A percentile compares a stretch with the other conserved stretches of the same genome.
Conservation (phyloP, 2,888 invertebrate species). For the Exocentrus adspersus region DNA sequence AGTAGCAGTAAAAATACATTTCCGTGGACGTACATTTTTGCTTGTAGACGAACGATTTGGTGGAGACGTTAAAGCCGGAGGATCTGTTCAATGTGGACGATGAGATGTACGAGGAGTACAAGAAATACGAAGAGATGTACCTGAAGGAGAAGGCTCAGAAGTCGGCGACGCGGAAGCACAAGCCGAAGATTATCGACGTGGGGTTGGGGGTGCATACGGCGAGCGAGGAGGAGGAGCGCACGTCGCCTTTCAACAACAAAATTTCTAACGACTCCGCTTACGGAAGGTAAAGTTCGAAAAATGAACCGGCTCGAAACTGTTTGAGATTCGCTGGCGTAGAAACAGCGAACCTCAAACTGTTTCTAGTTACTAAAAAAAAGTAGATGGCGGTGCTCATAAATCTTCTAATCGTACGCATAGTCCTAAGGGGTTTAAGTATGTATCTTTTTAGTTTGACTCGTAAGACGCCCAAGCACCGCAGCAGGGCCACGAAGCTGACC, state of each 20-base stretch:
- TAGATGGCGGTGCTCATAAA: too few relatives aligned
- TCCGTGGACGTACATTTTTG: background rate
- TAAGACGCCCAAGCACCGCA: constrained; percentile 63
- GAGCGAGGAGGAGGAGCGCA: constrained; percentile 58
- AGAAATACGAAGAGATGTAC: constrained; percentile 61
- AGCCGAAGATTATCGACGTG: constrained; percentile 46
- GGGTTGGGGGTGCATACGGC: constrained; percentile 43
- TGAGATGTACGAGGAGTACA: constrained; percentile 61
- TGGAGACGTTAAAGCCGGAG: constrained; percentile 47
- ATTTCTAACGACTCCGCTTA: constrained; percentile 80
- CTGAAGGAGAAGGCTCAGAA: constrained; percentile 57
- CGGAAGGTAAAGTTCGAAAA: constrained; percentile 74
- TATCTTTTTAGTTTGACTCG: constrained; percentile 67
- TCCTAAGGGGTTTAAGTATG: too few relatives aligned
- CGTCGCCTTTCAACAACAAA: constrained; percentile 52
- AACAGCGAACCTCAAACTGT: too few relatives aligned
- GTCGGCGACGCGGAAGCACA: constrained; percentile 44
- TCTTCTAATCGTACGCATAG: too few relatives aligned
- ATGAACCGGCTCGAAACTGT: too few relatives aligned
- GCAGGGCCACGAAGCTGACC: constrained; percentile 51
- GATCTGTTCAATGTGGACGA: constrained; percentile 59
- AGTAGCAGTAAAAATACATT: too few relatives aligned
- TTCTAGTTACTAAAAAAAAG: too few relatives aligned
- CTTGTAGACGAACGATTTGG: constrained; percentile 26
- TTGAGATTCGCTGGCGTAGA: too few relatives aligned